These are phyloP conservation scores for Peromyscus maniculatus DNA, from an alignment of 2,113 vertebrate species.

Conservation along the genomic window DNA sequence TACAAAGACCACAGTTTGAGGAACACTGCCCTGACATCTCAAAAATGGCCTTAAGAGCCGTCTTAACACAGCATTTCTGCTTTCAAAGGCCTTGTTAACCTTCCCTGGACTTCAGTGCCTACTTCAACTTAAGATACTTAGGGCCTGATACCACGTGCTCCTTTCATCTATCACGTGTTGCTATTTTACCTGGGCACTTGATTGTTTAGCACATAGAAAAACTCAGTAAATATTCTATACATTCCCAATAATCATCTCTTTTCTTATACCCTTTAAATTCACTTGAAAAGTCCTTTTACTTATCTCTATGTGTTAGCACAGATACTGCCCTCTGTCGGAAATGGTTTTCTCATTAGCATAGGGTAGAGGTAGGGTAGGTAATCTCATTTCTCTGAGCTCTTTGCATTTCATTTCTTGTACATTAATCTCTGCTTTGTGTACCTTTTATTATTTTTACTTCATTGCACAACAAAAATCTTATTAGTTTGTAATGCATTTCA, in stretches of 20 bases:
- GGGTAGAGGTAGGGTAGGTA: not conserved
- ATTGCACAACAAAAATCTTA: not conserved
- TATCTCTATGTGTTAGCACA: conserved; percentile 33
- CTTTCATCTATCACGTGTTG: not conserved
- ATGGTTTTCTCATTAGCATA: not conserved
- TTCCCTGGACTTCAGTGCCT: not conserved
- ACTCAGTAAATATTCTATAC: not conserved
- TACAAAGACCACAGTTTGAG: not conserved
- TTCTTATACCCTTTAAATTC: not conserved
- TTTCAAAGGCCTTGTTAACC: not conserved
- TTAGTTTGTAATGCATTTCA: not conserved
- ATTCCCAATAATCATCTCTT: not conserved
- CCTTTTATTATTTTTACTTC: conserved; percentile 37
- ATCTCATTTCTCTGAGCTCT: conserved; percentile 13
- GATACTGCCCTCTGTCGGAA: not conserved
- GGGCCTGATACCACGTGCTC: not conserved
- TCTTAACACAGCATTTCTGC: not conserved
- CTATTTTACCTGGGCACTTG: not conserved
- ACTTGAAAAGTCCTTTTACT: not conserved
- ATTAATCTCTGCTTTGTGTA: conserved; percentile 48
- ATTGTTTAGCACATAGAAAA: not conserved
- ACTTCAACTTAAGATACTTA: not conserved
- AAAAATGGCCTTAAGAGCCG: not conserved
- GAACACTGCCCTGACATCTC: not conserved
- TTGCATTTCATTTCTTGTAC: not conserved